Base-by-base conservation (phyloP, 2,888 invertebrate species). In the Ephialtes manifestator region DNA sequence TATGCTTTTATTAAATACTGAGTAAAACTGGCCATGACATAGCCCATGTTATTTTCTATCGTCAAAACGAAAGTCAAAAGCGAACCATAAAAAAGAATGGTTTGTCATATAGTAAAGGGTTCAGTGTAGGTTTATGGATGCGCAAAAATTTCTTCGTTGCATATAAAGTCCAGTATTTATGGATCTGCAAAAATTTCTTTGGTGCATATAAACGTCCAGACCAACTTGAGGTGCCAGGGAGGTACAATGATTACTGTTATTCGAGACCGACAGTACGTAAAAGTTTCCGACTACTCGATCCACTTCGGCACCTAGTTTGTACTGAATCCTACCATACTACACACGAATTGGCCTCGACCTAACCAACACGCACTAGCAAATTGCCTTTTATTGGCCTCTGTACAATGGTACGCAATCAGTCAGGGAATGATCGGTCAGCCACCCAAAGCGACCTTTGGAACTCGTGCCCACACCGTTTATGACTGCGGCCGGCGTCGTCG, bases 381-480 rank as follows among this genome's bases (percentile, higher is more conserved):
- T 10, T 15, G n/a, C 20, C 39, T 48, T 80, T 65, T 67, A 39
- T 80, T 46, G 18, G 20, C 65, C 46, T 67, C 35, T 20, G 35
- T 15, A 55, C 18, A n/a, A 39, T 72, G 55, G 68, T 74, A 68
- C 2, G 0, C 10, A 20, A 51, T 51, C 8, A n/a, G 72, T 58
- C 60, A 48, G 75, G 53, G 67, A 74, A 68, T 58, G 58, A 78
- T 74, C 78, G 83, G 74, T 65, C 46, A 39, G 71, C 24, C 35
- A 20, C 15, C 15, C 65, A 35, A 39, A 51, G 68, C 72, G 60
- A 77, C 68, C 77, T 72, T 84, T 68, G 72, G 68, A 60, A 72
- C 86, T 84, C 84, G 81, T 86, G 84, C 84, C 84, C 81, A 68
- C 70, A 80, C 31, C 55, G 65, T 71, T 85, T 84, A 78, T 76